Base-by-base conservation (phyloP, 2,797 vertebrate species). In the Pseudochromis fuscus region DNA sequence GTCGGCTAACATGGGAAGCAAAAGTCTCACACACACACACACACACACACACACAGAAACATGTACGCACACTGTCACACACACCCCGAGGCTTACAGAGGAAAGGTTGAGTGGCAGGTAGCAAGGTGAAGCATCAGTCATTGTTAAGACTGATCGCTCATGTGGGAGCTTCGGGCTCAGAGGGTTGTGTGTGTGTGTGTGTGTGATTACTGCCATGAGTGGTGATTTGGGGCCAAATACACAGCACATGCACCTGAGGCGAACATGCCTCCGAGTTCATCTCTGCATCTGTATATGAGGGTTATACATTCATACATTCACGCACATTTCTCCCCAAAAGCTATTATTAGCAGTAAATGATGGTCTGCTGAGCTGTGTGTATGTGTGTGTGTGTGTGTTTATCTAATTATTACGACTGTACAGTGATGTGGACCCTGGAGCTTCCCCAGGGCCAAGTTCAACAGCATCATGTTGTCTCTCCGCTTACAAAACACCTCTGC, bases 81-180 rank as follows among this genome's bases (percentile, higher is more conserved):
- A 62, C 57, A 74, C 78, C 84, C 80, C 48, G 45, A 73, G 81
- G 80, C 79, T 56, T 57, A 62, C 13, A 25, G 55, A 42, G 70
- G 69, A 75, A 64, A 80, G 59, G 70, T 53, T 82, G 84, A 90
- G 77, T 85, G 83, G 81, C 88, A 88, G 81, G 71, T 89, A 53
- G 57, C n/a, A 46, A 77, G 63, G 63, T 81, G 79, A 85, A 24
- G 64, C 82, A 81, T 85, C 71, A 77, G 82, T 84, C 83, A 83
- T 37, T 69, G 74, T 77, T 84, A 81, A 68, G 56, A 67, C 69
- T 75, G 61, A 82, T 63, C 13, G 48, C 45, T 72, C 42, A 4
- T 65, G 71, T 78, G 75, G 64, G 74, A 81, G 51, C 30, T 58
- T 55, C 48, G 13, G 63, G 59, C 38, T 81, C 55, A 52, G 24